Evolutionary conservation across 1,140 invertebrate species (phyloP), one percentile per base, ranked within the genome.

Genomic region (Acarapis woodi): DNA sequence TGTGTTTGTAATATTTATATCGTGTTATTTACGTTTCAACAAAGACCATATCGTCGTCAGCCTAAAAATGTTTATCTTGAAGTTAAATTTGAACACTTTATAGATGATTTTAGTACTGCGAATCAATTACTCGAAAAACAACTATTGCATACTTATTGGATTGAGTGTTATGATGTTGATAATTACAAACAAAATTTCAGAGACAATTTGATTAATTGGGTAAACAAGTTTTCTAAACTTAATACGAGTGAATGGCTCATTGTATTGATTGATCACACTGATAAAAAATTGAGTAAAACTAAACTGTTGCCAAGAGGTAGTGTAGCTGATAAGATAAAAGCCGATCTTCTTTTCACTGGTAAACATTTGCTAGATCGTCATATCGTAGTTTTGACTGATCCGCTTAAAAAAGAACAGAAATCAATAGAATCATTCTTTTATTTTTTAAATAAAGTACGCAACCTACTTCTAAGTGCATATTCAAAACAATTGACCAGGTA

Each of bases 61-160:
- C 47, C 55, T 4, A 51, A 54, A 32, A 50, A 46, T 19, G 52
- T 93, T 20, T 68, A 71, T 49, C 61, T 90, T 29, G 70, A 75
- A 47, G 75, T 73, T 21, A 68, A 66, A 42, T 85, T 88, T 58
- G 63, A 78, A 25, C 71, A 73, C 37, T 85, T 79, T 56, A 50
- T 57, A 48, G 53, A 57, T 26, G 56, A 56, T 33, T 38, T 38
- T 51, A n/a, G n/a, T n/a, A n/a, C n/a, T 4, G 33, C 19, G 8
- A 14, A 10, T 15, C 34, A 35, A 48, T 61, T 88, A 19, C 61
- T 82, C 32, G 70, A 75, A 42, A 69, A 75, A 44, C 77, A 80
- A 18, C 71, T 88, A 50, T 72, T 94, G 50, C 80, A 94, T 55
- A 80, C 80, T 36, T 94, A 73, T 58, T 87, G 82, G 71, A 85